Conservation (phyloP, 2,113 vertebrate species). For the Zosterops japonicus region DNA sequence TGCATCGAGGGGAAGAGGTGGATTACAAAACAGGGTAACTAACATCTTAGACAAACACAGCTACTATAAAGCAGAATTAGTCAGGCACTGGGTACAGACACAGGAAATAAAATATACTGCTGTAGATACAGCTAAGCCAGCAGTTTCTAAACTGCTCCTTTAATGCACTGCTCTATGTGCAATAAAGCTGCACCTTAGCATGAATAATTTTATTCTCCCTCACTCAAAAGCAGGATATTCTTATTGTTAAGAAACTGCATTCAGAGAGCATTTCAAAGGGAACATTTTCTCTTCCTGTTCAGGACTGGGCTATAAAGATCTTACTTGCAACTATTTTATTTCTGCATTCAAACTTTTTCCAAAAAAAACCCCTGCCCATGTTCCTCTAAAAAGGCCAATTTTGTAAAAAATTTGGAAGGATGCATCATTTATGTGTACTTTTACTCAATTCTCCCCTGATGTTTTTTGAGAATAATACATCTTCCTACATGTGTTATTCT, state of each 20-base stretch:
- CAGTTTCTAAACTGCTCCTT: background rate
- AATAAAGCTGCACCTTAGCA: background rate
- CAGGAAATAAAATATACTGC: background rate
- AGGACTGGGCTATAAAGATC: background rate
- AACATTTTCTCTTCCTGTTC: background rate
- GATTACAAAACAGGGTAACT: background rate
- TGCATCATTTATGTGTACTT: background rate
- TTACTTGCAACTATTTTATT: background rate
- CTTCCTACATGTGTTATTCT: background rate
- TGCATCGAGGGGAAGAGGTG: background rate
- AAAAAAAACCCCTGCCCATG: fast-evolving
- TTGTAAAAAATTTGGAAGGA: background rate
- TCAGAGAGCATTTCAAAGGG: background rate
- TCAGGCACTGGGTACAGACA: background rate
- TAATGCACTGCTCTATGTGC: background rate
- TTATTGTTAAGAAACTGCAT: background rate
- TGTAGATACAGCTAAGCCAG: background rate
- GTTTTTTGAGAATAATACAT: background rate
- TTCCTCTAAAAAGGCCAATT: background rate
- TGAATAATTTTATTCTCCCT: background rate
- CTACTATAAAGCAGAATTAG: background rate
- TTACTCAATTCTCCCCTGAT: background rate
- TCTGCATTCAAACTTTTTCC: background rate
- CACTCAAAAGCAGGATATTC: background rate
- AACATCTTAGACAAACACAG: background rate